Evolutionary conservation across 2,113 vertebrate species (phyloP).

Genomic region (Rhineura floridana): DNA sequence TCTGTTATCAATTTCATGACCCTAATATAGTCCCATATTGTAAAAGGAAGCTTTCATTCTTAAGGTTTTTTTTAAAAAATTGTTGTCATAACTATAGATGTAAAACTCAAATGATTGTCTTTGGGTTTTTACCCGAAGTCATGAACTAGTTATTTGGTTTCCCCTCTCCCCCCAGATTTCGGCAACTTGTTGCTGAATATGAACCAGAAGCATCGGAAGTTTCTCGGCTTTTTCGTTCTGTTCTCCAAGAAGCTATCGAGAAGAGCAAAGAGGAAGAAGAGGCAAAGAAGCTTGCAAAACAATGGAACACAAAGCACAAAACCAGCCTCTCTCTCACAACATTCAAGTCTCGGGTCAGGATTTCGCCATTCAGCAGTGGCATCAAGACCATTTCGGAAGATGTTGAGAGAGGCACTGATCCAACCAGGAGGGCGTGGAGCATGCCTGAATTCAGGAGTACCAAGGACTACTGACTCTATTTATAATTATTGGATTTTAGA

Average conservation of each 20-base stretch:
- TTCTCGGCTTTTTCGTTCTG: slow-evolving; percentile 85
- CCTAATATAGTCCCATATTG: not conserved
- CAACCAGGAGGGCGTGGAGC: slow-evolving; percentile 86
- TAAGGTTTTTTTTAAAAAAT: no score
- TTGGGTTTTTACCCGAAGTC: not conserved
- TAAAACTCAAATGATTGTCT: not conserved
- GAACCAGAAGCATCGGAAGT: slow-evolving; percentile 92
- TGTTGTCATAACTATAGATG: not conserved
- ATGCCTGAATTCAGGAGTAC: slow-evolving; percentile 88
- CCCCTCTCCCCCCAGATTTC: slow-evolving; percentile 80
- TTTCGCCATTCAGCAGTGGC: slow-evolving; percentile 89
- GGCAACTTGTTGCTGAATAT: slow-evolving; percentile 85
- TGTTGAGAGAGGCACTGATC: slow-evolving; percentile 83
- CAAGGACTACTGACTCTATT: slow-evolving; percentile 74
- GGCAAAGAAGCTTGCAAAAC: slow-evolving; percentile 82
- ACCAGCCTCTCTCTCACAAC: slow-evolving; percentile 83
- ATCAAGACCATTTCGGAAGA: slow-evolving; percentile 94
- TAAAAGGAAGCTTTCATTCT: not conserved
- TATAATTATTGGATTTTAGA: slow-evolving; percentile 53
- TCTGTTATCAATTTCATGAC: not conserved
- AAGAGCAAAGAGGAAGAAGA: slow-evolving; percentile 89
- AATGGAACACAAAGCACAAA: slow-evolving; percentile 90
- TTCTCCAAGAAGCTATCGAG: slow-evolving; percentile 87
- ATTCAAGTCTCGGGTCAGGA: slow-evolving; percentile 87
- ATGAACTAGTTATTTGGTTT: slow-evolving; percentile 25